phyloP scores from a whole-genome alignment of 2,888 invertebrate genomes.

The Drosophila birchii region DNA sequence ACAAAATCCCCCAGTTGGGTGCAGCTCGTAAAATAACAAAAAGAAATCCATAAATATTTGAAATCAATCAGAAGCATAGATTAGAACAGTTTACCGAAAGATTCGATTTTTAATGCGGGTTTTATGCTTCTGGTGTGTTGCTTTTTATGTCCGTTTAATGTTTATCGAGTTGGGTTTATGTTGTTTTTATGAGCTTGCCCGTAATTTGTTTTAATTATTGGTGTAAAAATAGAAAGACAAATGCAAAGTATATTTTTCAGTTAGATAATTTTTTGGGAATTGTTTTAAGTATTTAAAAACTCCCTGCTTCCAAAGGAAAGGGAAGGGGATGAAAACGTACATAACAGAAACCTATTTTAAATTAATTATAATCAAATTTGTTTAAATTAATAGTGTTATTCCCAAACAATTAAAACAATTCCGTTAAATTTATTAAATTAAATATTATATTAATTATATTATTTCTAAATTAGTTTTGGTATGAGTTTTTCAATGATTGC shows the following conservation, averaged over 20 bases:
- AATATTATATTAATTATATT: not conserved
- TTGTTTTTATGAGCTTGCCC: constrained; percentile 32
- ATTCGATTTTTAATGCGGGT: constrained; percentile 21
- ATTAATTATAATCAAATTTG: not conserved
- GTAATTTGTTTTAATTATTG: constrained; percentile 24
- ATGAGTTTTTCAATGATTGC: not conserved
- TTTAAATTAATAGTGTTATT: too few relatives aligned
- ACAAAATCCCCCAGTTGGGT: constrained; percentile 15
- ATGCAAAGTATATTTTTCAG: not conserved
- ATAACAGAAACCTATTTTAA: not conserved
- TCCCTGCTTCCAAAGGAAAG: not conserved
- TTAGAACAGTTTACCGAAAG: not conserved
- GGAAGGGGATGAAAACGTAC: too few relatives aligned
- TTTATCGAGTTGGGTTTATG: constrained; percentile 13
- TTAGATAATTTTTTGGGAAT: constrained; percentile 1
- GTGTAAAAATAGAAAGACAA: constrained; percentile 28
- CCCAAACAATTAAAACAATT: too few relatives aligned
- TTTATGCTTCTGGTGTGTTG: constrained; percentile 18
- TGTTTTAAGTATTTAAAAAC: not conserved
- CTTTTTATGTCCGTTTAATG: constrained; percentile 23
- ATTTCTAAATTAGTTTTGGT: not conserved
- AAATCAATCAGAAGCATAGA: constrained; percentile 7
- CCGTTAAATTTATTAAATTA: not conserved
- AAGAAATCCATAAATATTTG: constrained; percentile 25
- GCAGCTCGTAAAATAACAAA: constrained; percentile 4